A percentile compares a stretch with the other conserved stretches of the same genome.
These are phyloP conservation scores for Agelaius phoeniceus DNA, from an alignment of 2,113 vertebrate species.

Conservation along the genomic window DNA sequence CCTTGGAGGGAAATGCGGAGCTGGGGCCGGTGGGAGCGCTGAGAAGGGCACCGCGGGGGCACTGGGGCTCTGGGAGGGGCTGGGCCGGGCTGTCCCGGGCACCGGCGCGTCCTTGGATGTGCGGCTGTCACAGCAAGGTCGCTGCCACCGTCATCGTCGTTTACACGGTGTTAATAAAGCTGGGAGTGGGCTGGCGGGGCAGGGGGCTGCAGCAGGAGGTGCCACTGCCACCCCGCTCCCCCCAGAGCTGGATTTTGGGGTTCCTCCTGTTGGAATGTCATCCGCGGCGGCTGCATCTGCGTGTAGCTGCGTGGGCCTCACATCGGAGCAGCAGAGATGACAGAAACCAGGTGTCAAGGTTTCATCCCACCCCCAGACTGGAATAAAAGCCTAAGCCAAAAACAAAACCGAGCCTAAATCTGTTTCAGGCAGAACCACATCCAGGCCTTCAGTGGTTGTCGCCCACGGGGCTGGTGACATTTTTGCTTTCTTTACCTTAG, in stretches of 20 bases:
- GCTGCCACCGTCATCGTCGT: not conserved
- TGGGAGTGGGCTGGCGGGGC: not conserved
- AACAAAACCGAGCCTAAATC: not conserved
- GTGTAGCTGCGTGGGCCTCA: fast-evolving
- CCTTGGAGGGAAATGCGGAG: not conserved
- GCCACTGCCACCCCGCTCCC: not conserved
- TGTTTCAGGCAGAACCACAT: not conserved
- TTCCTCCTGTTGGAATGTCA: not conserved
- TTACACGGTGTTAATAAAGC: not conserved
- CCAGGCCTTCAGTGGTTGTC: not conserved
- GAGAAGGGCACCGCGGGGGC: not conserved
- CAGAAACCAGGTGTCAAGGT: not conserved
- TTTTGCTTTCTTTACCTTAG: slow-evolving; percentile 31
- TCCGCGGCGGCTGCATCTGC: not conserved
- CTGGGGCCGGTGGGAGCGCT: too few relatives aligned
- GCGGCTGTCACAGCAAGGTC: not conserved
- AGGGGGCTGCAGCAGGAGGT: not conserved
- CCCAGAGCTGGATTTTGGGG: not conserved
- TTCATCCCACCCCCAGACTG: not conserved
- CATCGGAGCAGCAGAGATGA: not conserved
- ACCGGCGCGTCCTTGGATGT: not conserved
- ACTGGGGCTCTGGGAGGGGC: not conserved
- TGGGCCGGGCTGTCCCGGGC: not conserved
- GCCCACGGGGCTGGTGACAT: not conserved
- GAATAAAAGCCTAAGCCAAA: not conserved